phyloP scores from a whole-genome alignment of 1,140 invertebrate species.

The Drosophila kanapiae region DNA sequence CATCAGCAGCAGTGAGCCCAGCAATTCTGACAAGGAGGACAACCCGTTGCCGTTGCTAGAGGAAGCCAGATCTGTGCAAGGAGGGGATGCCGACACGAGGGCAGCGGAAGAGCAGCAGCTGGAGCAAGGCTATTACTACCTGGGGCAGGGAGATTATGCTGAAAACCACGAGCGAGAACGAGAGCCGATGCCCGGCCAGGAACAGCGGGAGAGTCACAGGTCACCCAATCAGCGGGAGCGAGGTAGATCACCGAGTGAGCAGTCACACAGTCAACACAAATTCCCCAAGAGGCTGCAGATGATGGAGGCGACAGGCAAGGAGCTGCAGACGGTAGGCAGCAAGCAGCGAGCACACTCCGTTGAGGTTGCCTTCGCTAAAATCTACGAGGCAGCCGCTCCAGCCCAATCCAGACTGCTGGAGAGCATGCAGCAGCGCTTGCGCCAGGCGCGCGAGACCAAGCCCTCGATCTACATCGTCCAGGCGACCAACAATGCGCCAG shows the following conservation, averaged over 20 bases:
- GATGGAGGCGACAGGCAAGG: background rate
- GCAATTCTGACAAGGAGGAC: slow-evolving; percentile 19
- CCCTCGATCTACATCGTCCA: slow-evolving; percentile 78
- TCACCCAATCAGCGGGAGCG: slow-evolving; percentile 6
- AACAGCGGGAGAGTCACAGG: background rate
- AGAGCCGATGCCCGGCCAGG: background rate
- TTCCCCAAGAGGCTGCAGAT: background rate
- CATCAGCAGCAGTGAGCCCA: slow-evolving; percentile 28
- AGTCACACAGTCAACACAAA: background rate
- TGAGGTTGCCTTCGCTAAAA: slow-evolving; percentile 56
- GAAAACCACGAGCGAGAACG: too few species aligned
- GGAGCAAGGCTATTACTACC: slow-evolving; percentile 12
- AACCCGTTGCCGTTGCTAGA: background rate
- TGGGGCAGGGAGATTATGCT: slow-evolving; percentile 8
- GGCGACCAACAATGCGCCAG: slow-evolving; percentile 45
- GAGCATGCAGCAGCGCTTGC: slow-evolving; percentile 65
- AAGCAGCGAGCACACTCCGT: slow-evolving; percentile 11
- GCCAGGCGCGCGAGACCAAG: slow-evolving; percentile 69
- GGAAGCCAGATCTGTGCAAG: background rate
- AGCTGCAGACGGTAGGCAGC: background rate
- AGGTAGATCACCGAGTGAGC: background rate
- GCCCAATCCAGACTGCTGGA: slow-evolving; percentile 49
- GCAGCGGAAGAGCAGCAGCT: slow-evolving; percentile 3
- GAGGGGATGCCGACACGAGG: background rate
- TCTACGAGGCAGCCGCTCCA: slow-evolving; percentile 64